phyloP scores from a whole-genome alignment of 1,140 invertebrate species.

The Drosophila oshimai region DNA sequence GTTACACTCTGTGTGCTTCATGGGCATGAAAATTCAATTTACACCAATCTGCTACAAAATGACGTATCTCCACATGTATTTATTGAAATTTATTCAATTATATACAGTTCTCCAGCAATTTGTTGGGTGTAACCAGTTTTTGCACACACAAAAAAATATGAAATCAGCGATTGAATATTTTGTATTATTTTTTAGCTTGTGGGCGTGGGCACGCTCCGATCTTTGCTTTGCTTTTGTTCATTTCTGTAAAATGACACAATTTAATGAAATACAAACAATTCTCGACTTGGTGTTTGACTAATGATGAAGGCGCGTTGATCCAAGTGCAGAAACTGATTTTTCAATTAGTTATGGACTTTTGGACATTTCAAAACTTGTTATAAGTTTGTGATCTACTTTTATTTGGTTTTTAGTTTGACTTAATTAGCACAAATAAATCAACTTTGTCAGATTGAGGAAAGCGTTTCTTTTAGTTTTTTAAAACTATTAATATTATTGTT shows the following conservation, averaged over 20 bases:
- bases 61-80: slow-evolving; percentile 36
- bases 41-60: slow-evolving; percentile 61
- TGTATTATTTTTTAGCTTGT: slow-evolving; percentile 24
- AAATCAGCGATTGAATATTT: slow-evolving; percentile 61
- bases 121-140: slow-evolving; percentile 68
- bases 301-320: slow-evolving; percentile 19
- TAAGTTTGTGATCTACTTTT: not conserved
- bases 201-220: slow-evolving; percentile 64
- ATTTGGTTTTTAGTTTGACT: not conserved
- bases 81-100: slow-evolving; percentile 38
- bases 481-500: too few relatives aligned
- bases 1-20: too few relatives aligned
- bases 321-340: slow-evolving; percentile 29
- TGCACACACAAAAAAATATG: slow-evolving; percentile 41
- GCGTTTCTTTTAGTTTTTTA: too few relatives aligned
- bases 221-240: slow-evolving; percentile 24
- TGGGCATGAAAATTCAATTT: slow-evolving; percentile 52
- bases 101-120: slow-evolving; percentile 5
- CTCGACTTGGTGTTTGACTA: slow-evolving; percentile 36
- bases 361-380: not conserved
- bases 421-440: not conserved
- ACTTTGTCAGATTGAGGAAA: not conserved
- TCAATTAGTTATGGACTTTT: slow-evolving; percentile 18
- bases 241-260: slow-evolving; percentile 69
- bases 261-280: slow-evolving; percentile 47